Percentiles rank a stretch among this genome's conserved stretches.
phyloP scores from a whole-genome alignment of 2,888 invertebrate species.

The Thera obeliscata region DNA sequence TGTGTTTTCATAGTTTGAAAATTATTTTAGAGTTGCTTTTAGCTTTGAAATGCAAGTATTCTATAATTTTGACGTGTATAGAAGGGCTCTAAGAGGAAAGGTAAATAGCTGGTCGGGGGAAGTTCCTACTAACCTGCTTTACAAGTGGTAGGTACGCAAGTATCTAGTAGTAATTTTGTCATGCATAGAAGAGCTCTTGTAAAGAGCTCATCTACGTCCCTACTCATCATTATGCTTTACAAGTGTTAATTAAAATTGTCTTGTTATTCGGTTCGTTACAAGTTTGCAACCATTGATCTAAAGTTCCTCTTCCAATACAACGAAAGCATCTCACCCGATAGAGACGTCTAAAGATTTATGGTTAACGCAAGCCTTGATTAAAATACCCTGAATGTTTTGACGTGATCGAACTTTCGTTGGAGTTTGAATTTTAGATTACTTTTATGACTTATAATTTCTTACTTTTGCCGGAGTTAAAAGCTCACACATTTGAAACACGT shows the following conservation, averaged over 20 bases:
- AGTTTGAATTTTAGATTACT: not conserved
- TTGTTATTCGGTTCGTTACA: not conserved
- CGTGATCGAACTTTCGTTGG: not conserved
- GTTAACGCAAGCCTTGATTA: conserved; percentile 68
- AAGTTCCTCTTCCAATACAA: conserved; percentile 8
- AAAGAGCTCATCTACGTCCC: no score
- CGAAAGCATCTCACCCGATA: conserved; percentile 45
- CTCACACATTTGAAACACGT: not conserved
- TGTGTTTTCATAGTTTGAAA: no score
- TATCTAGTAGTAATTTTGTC: no score
- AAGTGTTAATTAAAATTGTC: not conserved
- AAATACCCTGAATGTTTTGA: conserved; percentile 44
- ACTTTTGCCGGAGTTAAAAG: not conserved
- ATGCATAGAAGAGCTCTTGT: no score
- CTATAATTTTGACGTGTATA: no score
- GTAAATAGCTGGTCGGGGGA: no score
- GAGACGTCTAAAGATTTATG: conserved; percentile 66
- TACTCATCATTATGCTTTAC: no score
- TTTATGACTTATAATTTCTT: not conserved
- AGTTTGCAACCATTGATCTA: not conserved
- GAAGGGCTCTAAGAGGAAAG: no score
- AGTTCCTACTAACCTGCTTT: no score
- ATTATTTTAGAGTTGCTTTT: no score
- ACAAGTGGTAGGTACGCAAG: no score
- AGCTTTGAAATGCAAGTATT: no score